A percentile compares a stretch with the other conserved stretches of the same genome.
These are phyloP conservation scores for Agrochola litura DNA, from an alignment of 2,888 invertebrate species.

Conservation along the genomic window DNA sequence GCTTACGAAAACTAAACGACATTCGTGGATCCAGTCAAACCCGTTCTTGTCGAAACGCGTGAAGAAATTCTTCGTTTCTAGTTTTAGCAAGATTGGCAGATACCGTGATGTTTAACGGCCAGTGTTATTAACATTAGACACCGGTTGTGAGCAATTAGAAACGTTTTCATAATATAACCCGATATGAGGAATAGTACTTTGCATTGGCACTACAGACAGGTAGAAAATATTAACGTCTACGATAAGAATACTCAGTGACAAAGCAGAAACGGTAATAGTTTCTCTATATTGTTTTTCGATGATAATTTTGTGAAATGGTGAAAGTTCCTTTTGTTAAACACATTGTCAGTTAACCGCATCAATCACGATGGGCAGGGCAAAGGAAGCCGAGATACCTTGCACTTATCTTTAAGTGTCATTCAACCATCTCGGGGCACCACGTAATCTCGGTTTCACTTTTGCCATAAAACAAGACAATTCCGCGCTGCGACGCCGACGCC, in stretches of 20 bases:
- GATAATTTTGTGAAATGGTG: constrained; percentile 57
- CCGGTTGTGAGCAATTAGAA: constrained; percentile 58
- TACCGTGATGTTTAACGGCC: constrained; percentile 52
- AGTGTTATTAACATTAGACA: constrained; percentile 58
- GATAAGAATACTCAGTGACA: constrained; percentile 32
- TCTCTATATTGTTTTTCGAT: constrained; percentile 49
- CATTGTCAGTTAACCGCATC: constrained; percentile 66
- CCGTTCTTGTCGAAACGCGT: constrained; percentile 62
- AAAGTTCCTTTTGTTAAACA: constrained; percentile 67
- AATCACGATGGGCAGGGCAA: constrained; percentile 67
- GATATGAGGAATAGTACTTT: constrained; percentile 37
- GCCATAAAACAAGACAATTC: constrained; percentile 81
- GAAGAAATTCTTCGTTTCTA: constrained; percentile 63
- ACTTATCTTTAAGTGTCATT: constrained; percentile 73
- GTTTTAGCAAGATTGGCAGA: constrained; percentile 59
- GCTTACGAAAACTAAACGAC: constrained; percentile 61
- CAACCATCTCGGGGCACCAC: constrained; percentile 70
- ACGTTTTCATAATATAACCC: constrained; percentile 58
- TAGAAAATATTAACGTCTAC: constrained; percentile 19
- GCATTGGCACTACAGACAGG: background rate
- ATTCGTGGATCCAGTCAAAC: constrained; percentile 61
- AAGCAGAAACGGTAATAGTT: constrained; percentile 38
- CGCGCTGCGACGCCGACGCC: constrained; percentile 68
- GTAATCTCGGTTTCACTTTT: constrained; percentile 85
- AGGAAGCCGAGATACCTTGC: constrained; percentile 68